Evolutionary conservation across 2,797 vertebrate species (phyloP).

Genomic region (Aldrovandia affinis): DNA sequence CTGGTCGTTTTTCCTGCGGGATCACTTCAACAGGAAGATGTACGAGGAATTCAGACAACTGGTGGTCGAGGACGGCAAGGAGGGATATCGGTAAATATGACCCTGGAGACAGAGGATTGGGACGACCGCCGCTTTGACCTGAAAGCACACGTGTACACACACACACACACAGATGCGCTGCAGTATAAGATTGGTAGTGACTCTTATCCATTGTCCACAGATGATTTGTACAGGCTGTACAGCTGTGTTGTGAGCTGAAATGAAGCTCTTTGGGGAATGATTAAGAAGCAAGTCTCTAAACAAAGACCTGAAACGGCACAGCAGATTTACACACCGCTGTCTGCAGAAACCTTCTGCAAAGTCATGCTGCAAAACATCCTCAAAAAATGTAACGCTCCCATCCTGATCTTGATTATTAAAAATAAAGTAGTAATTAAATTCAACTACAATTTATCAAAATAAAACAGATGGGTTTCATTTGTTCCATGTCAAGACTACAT

Average conservation of each 20-base stretch:
- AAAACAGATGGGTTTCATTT: background rate
- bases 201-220: no score
- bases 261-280: no score
- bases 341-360: no score
- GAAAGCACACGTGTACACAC: background rate
- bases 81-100: conserved; percentile 87
- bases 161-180: background rate
- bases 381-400: no score
- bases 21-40: conserved; percentile 99
- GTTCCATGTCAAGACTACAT: background rate
- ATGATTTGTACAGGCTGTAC: no score
- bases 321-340: no score
- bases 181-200: no score
- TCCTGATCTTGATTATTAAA: background rate
- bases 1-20: conserved; percentile 98
- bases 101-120: background rate
- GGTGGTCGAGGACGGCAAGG: conserved; percentile 94
- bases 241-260: no score
- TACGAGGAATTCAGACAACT: conserved; percentile 97
- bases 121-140: no score
- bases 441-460: background rate
- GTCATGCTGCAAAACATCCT: no score
- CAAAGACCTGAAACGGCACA: no score
- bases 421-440: background rate
- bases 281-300: no score